Base-by-base conservation (phyloP, 1,140 invertebrate species). In the Meloidogyne exigua region DNA sequence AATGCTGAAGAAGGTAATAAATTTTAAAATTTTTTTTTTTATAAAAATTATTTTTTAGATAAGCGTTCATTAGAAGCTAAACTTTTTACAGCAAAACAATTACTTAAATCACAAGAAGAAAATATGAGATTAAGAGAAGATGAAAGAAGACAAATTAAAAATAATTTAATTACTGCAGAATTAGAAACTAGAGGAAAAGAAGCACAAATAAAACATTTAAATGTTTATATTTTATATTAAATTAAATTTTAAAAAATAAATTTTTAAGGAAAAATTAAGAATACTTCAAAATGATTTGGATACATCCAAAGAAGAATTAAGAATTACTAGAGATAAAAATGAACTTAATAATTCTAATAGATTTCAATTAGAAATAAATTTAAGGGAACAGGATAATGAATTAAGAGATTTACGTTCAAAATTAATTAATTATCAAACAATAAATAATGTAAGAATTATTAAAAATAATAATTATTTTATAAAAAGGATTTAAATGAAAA, bases 61-160 rank as follows among this genome's bases (percentile, higher is more conserved):
- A 86, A 84, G 66, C 81, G 85, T 42, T 85, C 86, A 12, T 72
- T 87, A 15, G 85, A 87, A 62, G 72, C 77, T 66, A 79, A 80
- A 49, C 75, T 87, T 26, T 70, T 75, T 18, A 81, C 79, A 39
- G 85, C 85, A n/a, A 87, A 87, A 68, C 79, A 83, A 68, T 71
- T 87, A 23, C 80, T 87, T 36, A 83, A 85, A n/a, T 84, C 86
- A n/a, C 85, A 87, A 72, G 85, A 87, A 77, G 85, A 87, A 68
- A 80, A 85, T 23, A 70, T 87, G 18, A 84, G 85, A 68, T 80
- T 83, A 64, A 83, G 83, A 23, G 84, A 85, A 32, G 85, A 86
- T 10, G 85, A 86, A 72, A 79, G 84, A 57, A 76, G 85, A 25
- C 82, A 86, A 74, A 76, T 87, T 68, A 87, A 87, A 68, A 82